Base-by-base conservation (phyloP, 2,797 vertebrate species). In the Lepidocolaptes lacrymiger region DNA sequence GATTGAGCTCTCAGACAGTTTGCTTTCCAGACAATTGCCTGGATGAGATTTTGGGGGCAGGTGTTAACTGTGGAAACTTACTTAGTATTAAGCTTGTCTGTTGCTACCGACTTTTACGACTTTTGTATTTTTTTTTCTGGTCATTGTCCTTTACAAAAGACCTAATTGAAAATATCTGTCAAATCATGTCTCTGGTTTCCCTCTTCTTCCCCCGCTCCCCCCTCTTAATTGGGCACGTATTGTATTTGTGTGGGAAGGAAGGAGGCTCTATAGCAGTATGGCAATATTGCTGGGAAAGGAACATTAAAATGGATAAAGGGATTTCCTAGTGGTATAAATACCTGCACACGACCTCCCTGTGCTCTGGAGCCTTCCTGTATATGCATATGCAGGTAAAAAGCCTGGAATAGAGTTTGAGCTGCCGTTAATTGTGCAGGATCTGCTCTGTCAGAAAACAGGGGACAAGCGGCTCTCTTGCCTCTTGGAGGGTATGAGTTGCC, bases 241-340 rank as follows among this genome's bases (percentile, higher is more conserved):
- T 94, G 85, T 93, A 79, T 97, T 97, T 97, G 96, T 96, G 94
- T 97, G 95, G 97, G 98, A 98, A 98, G 98, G 97, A 98, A 97
- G 95, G 94, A 97, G 96, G 95, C 90, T 97, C 91, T 95, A 77
- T 86, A 83, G 80, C 95, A 97, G 97, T 97, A 97, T 82, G 97
- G 93, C 96, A 98, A 98, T 98, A 97, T 97, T 97, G 95, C 97
- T 97, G 98, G 97, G 98, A 98, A 98, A 96, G 97, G 96, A 85
- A 91, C 97, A 98, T 98, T 98, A 98, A 98, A 97, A 99, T 98
- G 98, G 97, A 98, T 98, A 97, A 98, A 98, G 97, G 97, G 98
- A 98, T 98, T 98, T 97, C 96, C 97, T 97, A 59, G 92, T 46
- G 43, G 97, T 99, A 99, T 99, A 99, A 99, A 99, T 99, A 98